Percentiles rank a stretch among this genome's conserved stretches.
These are phyloP conservation scores for Ictidomys tridecemlineatus DNA, from an alignment of 2,113 vertebrate species.

Conservation along the genomic window DNA sequence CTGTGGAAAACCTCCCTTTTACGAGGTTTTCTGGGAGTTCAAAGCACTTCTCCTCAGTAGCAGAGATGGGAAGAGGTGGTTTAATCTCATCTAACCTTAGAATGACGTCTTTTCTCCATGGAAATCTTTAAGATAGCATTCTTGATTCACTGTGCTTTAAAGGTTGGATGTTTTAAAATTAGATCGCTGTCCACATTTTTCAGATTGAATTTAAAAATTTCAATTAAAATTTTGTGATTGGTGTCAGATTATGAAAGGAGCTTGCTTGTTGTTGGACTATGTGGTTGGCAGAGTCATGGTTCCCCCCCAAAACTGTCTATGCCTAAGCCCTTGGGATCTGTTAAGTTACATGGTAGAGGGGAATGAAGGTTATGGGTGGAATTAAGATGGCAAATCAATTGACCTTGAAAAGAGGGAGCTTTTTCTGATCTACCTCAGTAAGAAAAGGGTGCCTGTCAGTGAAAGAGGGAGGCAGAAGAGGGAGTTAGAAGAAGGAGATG, in stretches of 20 bases:
- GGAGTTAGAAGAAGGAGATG: not conserved
- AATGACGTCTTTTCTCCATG: not conserved
- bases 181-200: not conserved
- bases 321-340: not conserved
- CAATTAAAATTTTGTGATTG: not conserved
- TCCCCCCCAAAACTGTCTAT: no score
- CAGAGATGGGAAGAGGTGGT: not conserved
- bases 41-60: rapidly evolving
- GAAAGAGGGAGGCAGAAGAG: not conserved
- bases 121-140: not conserved
- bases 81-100: not conserved
- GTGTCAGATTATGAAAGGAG: not conserved
- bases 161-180: not conserved
- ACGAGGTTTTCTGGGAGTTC: not conserved
- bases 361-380: not conserved
- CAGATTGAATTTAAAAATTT: not conserved
- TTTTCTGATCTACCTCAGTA: not conserved
- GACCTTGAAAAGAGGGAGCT: not conserved
- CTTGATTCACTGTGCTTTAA: not conserved
- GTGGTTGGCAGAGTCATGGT: not conserved
- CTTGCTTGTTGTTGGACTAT: not conserved
- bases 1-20: not conserved
- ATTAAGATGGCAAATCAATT: not conserved
- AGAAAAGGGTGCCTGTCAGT: not conserved
- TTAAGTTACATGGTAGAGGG: not conserved